Evolutionary conservation across 2,113 vertebrate species (phyloP).

Genomic region (Gopherus evgoodei): DNA sequence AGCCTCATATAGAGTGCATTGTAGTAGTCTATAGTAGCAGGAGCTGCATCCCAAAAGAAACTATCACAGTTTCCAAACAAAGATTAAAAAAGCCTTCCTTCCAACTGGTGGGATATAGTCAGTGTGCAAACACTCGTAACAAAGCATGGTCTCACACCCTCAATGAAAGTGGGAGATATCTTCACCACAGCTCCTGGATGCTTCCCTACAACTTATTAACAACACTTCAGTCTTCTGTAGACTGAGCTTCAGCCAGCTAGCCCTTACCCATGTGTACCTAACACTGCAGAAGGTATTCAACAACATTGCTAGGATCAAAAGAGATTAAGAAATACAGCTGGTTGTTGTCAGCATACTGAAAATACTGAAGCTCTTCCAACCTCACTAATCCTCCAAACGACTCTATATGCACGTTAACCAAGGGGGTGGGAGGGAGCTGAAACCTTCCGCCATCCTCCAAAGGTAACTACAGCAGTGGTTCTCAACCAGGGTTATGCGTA

Average conservation of each 20-base stretch:
- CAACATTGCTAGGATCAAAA: neutral
- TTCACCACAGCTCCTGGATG: neutral
- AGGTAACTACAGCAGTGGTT: neutral
- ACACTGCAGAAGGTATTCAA: neutral
- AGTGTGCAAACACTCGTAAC: neutral
- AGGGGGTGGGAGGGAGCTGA: neutral
- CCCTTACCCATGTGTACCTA: neutral
- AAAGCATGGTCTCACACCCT: neutral
- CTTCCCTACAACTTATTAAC: neutral
- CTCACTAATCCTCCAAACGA: neutral
- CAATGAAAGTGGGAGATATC: neutral
- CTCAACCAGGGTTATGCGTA: too few species aligned
- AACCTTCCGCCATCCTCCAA: neutral
- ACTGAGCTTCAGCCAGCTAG: neutral
- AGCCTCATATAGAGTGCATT: neutral
- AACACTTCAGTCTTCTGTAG: neutral
- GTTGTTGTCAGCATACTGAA: neutral
- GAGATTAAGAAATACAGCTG: neutral
- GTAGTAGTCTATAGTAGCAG: neutral
- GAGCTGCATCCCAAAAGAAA: neutral
- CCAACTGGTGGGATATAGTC: neutral
- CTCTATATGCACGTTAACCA: neutral
- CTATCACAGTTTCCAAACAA: neutral
- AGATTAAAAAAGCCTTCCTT: neutral
- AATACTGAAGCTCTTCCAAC: neutral